Evolutionary conservation across 2,113 vertebrate genomes (phyloP).

Genomic region (Tamias sibiricus): DNA sequence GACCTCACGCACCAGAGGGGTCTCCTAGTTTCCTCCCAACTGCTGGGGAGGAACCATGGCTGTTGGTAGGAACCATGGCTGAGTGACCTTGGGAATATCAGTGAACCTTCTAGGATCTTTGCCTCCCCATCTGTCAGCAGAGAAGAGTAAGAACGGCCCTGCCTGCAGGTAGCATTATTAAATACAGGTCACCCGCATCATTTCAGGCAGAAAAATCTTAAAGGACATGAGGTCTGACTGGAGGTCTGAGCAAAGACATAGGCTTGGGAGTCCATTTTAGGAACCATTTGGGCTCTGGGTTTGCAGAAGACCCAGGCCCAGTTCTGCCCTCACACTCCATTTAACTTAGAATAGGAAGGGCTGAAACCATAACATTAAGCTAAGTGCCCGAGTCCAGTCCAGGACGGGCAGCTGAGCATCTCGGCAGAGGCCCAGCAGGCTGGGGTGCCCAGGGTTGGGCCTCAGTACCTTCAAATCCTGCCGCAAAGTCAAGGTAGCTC

Average conservation of each 20-base stretch:
- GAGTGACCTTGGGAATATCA: accelerated
- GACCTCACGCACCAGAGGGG: accelerated
- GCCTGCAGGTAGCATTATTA: accelerated
- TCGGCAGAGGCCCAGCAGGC: accelerated
- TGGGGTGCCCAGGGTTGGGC: neutral
- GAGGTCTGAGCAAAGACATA: neutral
- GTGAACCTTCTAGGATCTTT: neutral
- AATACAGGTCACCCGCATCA: neutral
- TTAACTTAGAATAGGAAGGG: neutral
- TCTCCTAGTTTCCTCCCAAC: neutral
- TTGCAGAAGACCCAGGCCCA: neutral
- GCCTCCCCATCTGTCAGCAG: neutral
- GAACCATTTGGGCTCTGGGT: neutral
- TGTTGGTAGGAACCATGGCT: neutral
- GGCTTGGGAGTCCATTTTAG: neutral
- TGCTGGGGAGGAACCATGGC: accelerated
- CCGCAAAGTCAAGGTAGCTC: constrained; percentile 80
- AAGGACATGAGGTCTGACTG: neutral
- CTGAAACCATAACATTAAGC: neutral
- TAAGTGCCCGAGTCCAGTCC: neutral
- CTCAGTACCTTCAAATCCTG: constrained; percentile 79
- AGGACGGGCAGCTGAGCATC: neutral
- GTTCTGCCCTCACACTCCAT: no score
- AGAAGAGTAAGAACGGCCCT: accelerated
- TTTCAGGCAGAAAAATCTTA: neutral